Evolutionary conservation across 2,888 invertebrate species (phyloP).

Genomic region (Capitulum mitella): DNA sequence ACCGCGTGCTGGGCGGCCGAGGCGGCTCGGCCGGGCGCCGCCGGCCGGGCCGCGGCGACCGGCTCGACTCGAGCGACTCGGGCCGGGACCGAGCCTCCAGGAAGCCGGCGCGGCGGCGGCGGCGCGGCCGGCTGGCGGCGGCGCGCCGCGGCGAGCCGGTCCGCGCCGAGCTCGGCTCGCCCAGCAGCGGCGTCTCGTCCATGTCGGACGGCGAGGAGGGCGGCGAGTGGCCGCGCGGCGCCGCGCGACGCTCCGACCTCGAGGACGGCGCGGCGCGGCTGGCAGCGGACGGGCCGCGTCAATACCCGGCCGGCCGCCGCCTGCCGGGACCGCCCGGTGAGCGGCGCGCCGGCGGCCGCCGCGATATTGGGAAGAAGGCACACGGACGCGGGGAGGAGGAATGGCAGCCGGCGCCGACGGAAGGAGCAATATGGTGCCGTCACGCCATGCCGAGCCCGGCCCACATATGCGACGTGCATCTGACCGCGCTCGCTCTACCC

Average conservation of each 20-base stretch:
- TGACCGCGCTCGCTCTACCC: too few species aligned
- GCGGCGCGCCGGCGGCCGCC: too few species aligned
- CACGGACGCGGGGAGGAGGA: too few species aligned
- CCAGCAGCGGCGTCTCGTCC: neutral
- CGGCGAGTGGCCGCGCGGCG: neutral
- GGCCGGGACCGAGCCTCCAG: neutral
- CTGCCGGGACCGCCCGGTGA: neutral
- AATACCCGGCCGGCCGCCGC: neutral
- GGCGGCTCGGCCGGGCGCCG: neutral
- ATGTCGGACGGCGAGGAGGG: neutral
- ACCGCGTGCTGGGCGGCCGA: neutral
- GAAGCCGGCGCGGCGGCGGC: neutral
- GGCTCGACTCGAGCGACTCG: neutral
- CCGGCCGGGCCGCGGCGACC: neutral
- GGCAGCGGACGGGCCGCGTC: neutral
- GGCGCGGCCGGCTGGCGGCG: neutral
- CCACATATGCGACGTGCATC: too few species aligned
- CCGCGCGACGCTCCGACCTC: neutral
- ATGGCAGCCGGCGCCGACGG: neutral
- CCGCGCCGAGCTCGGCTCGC: neutral
- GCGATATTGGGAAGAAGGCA: too few species aligned
- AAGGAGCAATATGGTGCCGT: too few species aligned
- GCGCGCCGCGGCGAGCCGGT: neutral
- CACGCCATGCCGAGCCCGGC: too few species aligned
- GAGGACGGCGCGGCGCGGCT: neutral